A percentile compares a stretch with the other conserved stretches of the same genome.
Evolutionary conservation across 2,113 vertebrate genomes (phyloP).

Genomic region (Apus apus): DNA sequence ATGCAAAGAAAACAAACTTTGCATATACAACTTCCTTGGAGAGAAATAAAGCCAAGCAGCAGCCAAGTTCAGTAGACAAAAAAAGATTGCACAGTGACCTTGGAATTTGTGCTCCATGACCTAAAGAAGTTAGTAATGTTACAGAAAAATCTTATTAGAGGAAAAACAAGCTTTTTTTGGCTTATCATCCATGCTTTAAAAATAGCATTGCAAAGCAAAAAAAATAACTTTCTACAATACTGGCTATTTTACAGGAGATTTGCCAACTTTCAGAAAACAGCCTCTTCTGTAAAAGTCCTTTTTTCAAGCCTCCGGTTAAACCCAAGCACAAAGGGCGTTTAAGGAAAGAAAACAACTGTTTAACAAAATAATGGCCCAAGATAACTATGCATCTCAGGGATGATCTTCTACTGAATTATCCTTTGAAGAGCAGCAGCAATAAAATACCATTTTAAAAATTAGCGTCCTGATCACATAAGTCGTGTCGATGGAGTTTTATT

Average conservation of each 20-base stretch:
- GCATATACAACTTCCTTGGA: background rate
- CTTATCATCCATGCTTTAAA: background rate
- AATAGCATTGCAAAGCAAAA: background rate
- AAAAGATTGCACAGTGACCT: conserved; percentile 43
- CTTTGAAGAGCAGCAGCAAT: conserved; percentile 2
- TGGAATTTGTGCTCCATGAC: conserved; percentile 35
- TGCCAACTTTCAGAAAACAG: background rate
- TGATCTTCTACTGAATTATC: conserved; percentile 23
- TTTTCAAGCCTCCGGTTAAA: conserved; percentile 17
- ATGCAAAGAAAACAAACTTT: background rate
- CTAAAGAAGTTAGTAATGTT: conserved; percentile 45
- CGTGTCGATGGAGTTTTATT: background rate
- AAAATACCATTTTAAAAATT: conserved; percentile 22
- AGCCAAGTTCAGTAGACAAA: conserved; percentile 27
- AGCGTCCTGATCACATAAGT: background rate
- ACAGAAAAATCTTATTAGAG: conserved; percentile 21
- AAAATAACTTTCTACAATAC: background rate
- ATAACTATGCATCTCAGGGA: conserved; percentile 30
- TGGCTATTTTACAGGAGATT: background rate
- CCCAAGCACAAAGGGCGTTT: conserved; percentile 23
- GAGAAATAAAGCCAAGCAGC: conserved; percentile 20
- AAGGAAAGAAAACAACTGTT: background rate
- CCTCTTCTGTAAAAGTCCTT: background rate
- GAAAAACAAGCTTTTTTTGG: conserved; percentile 19
- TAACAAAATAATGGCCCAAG: conserved; percentile 30